Evolutionary conservation across 2,113 vertebrate species (phyloP), one percentile per base, ranked within the genome.

Genomic region (Sylvilagus bachmani): DNA sequence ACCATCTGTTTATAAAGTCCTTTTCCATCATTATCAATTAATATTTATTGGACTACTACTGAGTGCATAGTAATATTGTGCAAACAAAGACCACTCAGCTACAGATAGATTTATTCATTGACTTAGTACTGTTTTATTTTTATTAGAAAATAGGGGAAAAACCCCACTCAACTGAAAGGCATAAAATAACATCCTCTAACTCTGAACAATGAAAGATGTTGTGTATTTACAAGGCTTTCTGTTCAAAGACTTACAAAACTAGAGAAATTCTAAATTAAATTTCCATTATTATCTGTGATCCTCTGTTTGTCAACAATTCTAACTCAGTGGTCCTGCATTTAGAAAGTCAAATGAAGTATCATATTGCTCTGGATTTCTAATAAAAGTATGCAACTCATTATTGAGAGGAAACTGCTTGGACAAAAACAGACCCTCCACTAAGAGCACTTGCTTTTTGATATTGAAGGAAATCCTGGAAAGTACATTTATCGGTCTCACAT

Each of bases 401-500:
- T 83, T 90, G 69, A 93, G 90, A 94, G 55, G 80, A 87, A 95
- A 86, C 82, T 77, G 69, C 58, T 90, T 6, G 16, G 94, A 86
- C 92, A 69, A 93, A 97, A 96, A 94, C 90, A 97, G 96, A 95
- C 91, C 95, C 78, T 97, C 67, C 81, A 33, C 92, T 95, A 83
- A 96, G 89, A 89, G 74, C 27, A 12, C 78, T 95, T 95, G 94
- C 93, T 86, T 84, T 96, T 96, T 96, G 79, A 95, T 96, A 96
- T 93, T 97, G 92, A 97, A 97, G 96, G 96, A 96, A 97, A 96
- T 97, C 96, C 96, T 97, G 96, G 96, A 97, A 97, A 97, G 92
- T 97, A 38, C 74, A 36, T 91, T 96, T 94, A 51, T 91, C 95
- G 89, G 96, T 55, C 89, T 97, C 95, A 92, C 49, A 97, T 97